A percentile compares a stretch with the other conserved stretches of the same genome.
Conservation (phyloP, 2,888 invertebrate genomes). For the Kuschelorhynchus macadamiae region DNA sequence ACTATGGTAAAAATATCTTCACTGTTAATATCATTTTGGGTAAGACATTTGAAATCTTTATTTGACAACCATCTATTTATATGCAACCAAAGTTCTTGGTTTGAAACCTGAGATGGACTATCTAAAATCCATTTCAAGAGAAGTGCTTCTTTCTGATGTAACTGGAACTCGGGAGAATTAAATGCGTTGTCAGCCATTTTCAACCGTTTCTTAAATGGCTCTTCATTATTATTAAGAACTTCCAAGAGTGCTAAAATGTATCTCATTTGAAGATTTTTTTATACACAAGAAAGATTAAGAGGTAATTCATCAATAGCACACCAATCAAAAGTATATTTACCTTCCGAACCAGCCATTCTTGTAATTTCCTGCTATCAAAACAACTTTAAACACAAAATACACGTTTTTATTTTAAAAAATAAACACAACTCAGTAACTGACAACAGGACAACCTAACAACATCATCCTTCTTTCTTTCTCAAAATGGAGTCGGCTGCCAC, state of each 20-base stretch:
- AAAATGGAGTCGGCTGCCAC: too few species aligned
- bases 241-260: constrained; percentile 60
- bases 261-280: too few species aligned
- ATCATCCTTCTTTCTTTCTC: too few species aligned
- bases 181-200: constrained; percentile 62
- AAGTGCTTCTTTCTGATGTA: constrained; percentile 57
- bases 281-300: too few species aligned
- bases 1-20: constrained; percentile 53
- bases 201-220: constrained; percentile 60
- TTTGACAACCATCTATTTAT: constrained; percentile 58
- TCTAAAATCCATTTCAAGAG: constrained; percentile 59
- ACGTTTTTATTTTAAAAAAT: too few species aligned
- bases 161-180: constrained; percentile 55
- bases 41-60: constrained; percentile 57
- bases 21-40: constrained; percentile 56
- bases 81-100: constrained; percentile 53
- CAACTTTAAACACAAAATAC: background rate
- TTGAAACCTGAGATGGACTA: constrained; percentile 18
- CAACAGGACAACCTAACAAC: too few species aligned
- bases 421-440: too few species aligned
- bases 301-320: too few species aligned
- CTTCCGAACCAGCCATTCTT: constrained; percentile 12
- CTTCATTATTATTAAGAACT: constrained; percentile 57
- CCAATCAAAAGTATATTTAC: too few species aligned
- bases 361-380: background rate